Percentiles rank a stretch among this genome's conserved stretches.
Conservation (phyloP, 2,797 vertebrate genomes). For the Protonibea diacanthus region DNA sequence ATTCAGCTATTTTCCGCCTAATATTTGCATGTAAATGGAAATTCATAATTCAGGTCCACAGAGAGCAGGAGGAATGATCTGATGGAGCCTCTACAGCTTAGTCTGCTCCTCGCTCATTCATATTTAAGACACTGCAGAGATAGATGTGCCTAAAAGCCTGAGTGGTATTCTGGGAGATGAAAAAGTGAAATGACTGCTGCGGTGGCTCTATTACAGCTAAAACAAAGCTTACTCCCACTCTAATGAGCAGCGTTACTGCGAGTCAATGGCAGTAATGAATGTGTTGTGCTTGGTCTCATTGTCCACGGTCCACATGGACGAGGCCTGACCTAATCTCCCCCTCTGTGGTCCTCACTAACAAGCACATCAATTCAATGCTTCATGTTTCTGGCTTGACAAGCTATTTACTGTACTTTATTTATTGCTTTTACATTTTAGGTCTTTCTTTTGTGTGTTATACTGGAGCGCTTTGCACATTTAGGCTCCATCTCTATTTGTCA, state of each 20-base stretch:
- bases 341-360: slow-evolving; percentile 31
- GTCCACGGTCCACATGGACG: slow-evolving; percentile 14
- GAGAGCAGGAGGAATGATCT: slow-evolving; percentile 52
- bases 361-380: slow-evolving; percentile 24
- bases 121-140: slow-evolving; percentile 74
- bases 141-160: slow-evolving; percentile 59
- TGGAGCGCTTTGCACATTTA: neutral
- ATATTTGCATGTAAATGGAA: slow-evolving; percentile 67
- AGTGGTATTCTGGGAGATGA: slow-evolving; percentile 62
- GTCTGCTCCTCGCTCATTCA: slow-evolving; percentile 66
- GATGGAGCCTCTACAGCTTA: slow-evolving; percentile 38
- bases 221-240: slow-evolving; percentile 47
- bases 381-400: slow-evolving; percentile 30
- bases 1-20: slow-evolving; percentile 39
- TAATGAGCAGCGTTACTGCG: slow-evolving; percentile 51
- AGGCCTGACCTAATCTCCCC: slow-evolving; percentile 18
- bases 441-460: neutral
- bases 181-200: slow-evolving; percentile 43
- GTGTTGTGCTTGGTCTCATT: slow-evolving; percentile 26
- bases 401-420: neutral
- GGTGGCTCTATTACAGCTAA: slow-evolving; percentile 54
- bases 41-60: slow-evolving; percentile 56
- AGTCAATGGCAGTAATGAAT: slow-evolving; percentile 52
- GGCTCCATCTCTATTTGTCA: neutral
- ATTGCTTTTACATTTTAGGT: neutral